phyloP scores from a whole-genome alignment of 2,113 vertebrate species.

The Istiophorus platypterus region DNA sequence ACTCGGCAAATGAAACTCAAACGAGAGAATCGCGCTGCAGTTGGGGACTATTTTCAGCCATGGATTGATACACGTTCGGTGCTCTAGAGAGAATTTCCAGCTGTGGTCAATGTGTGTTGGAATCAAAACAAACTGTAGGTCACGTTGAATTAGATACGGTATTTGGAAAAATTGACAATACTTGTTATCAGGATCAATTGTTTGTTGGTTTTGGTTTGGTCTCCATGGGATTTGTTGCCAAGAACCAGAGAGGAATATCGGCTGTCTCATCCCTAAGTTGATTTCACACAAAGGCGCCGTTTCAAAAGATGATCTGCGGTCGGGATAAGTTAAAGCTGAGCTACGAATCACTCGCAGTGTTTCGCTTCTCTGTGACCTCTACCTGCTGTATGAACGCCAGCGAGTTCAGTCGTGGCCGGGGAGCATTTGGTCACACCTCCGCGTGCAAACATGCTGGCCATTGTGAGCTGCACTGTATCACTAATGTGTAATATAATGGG shows the following conservation, averaged over 20 bases:
- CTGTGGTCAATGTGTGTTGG: too few relatives aligned
- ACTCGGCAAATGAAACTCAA: neutral
- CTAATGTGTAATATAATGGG: neutral
- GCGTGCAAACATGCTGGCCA: slow-evolving; percentile 27
- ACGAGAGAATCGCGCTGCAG: too few relatives aligned
- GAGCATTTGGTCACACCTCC: slow-evolving; percentile 22
- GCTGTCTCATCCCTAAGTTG: neutral
- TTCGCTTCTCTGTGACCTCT: neutral
- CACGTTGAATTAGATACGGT: neutral
- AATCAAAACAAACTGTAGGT: too few relatives aligned
- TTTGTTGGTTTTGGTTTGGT: neutral
- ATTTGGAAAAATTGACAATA: neutral
- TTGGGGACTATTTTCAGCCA: neutral
- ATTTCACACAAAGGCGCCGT: neutral
- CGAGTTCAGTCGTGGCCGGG: slow-evolving; percentile 6
- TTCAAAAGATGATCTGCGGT: neutral
- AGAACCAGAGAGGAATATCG: neutral
- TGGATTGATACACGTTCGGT: neutral
- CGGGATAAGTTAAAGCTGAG: neutral
- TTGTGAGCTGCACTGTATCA: slow-evolving; percentile 13
- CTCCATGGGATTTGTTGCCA: neutral
- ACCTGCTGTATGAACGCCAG: neutral
- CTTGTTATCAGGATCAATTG: neutral
- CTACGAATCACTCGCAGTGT: slow-evolving; percentile 1
- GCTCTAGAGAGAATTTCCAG: too few relatives aligned